A percentile compares a stretch with the other conserved stretches of the same genome.
These are phyloP conservation scores for Scaptomyza tumidula DNA, from an alignment of 2,888 invertebrate genomes.

Conservation along the genomic window DNA sequence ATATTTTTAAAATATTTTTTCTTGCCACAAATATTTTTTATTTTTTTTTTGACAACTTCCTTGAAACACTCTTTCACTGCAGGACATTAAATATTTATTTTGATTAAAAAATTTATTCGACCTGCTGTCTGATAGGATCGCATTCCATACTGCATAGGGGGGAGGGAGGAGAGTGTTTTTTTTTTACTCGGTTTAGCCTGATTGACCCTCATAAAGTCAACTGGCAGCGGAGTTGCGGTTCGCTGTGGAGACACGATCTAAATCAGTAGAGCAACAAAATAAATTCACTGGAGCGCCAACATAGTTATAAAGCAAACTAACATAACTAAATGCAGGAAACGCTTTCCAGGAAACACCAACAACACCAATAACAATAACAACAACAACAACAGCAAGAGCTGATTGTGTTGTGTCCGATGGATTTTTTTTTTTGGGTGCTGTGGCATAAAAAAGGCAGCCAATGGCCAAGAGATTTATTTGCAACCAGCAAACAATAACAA, in stretches of 20 bases:
- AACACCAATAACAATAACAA: slow-evolving; percentile 27
- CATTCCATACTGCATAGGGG: slow-evolving; percentile 31
- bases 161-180: slow-evolving; percentile 3
- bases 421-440: slow-evolving; percentile 51
- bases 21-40: background rate
- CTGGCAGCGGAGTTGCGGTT: slow-evolving; percentile 41
- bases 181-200: slow-evolving; percentile 50
- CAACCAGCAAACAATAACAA: slow-evolving; percentile 42
- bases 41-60: background rate
- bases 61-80: background rate
- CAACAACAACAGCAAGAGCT: slow-evolving; percentile 39
- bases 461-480: slow-evolving; percentile 74
- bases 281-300: slow-evolving; percentile 54
- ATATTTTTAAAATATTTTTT: background rate
- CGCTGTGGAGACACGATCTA: slow-evolving; percentile 56
- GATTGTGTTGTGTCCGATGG: slow-evolving; percentile 73
- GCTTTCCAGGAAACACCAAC: slow-evolving; percentile 73
- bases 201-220: slow-evolving; percentile 79
- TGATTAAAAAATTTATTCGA: slow-evolving; percentile 14
- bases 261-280: slow-evolving; percentile 46
- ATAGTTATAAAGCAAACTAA: slow-evolving; percentile 70
- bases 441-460: slow-evolving; percentile 41
- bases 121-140: slow-evolving; percentile 37
- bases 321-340: slow-evolving; percentile 76
- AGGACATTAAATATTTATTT: slow-evolving; percentile 8